These are phyloP conservation scores for Pseudopleuronectes americanus DNA, from an alignment of 2,797 vertebrate species.

Conservation along the genomic window DNA sequence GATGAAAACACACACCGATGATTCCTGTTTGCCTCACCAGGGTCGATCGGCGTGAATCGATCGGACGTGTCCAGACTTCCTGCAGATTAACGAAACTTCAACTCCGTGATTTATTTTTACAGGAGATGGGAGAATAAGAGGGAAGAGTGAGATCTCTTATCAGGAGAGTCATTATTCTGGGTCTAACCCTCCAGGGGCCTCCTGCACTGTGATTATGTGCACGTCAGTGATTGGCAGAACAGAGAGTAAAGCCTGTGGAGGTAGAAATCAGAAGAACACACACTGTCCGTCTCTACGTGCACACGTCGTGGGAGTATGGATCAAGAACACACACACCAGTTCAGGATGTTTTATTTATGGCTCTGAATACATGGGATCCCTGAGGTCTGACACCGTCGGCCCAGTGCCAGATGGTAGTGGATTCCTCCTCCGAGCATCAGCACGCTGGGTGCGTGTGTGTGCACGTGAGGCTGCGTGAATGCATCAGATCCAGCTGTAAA, in stretches of 20 bases:
- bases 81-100: too few relatives aligned
- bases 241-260: conserved; percentile 15
- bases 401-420: conserved; percentile 61
- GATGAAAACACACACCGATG: too few relatives aligned
- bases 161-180: conserved; percentile 57
- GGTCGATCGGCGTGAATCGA: too few relatives aligned
- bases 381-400: conserved; percentile 49
- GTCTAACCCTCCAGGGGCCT: conserved; percentile 49
- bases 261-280: background rate
- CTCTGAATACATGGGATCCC: conserved; percentile 42
- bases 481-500: conserved; percentile 9
- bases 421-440: conserved; percentile 29
- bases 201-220: conserved; percentile 61
- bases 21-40: background rate
- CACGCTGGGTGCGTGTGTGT: conserved; percentile 6
- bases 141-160: conserved; percentile 32
- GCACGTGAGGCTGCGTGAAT: background rate
- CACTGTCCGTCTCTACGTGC: background rate
- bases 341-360: conserved; percentile 65
- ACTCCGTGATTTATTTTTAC: background rate
- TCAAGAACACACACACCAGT: conserved; percentile 33
- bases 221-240: conserved; percentile 56
- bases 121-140: conserved; percentile 36
- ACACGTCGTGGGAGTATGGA: conserved; percentile 40
- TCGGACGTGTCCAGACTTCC: too few relatives aligned